These are phyloP conservation scores for Cataglyphis albicans DNA, from an alignment of 2,888 invertebrate genomes.

Conservation along the genomic window DNA sequence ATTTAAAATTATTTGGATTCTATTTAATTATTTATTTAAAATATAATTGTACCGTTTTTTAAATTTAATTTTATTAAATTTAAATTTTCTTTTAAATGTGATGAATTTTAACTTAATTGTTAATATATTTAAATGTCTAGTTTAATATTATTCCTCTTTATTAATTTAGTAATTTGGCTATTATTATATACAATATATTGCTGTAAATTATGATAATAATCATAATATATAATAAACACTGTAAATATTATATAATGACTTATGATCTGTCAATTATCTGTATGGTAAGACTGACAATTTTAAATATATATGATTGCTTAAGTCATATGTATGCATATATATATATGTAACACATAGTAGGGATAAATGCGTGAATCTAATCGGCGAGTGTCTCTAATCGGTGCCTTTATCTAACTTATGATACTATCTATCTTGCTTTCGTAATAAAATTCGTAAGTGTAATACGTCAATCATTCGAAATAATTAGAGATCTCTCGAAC, in stretches of 20 bases:
- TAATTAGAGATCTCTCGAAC: background rate
- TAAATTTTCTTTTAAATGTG: background rate
- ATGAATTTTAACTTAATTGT: too few species aligned
- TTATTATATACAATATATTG: background rate
- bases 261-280: background rate
- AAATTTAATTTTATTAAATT: background rate
- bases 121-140: too few species aligned
- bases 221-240: too few species aligned
- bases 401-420: too few species aligned
- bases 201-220: too few species aligned
- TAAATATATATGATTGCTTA: background rate
- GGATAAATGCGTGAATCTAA: background rate
- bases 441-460: background rate
- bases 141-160: background rate
- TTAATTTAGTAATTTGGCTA: background rate
- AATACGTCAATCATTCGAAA: background rate
- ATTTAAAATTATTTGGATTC: background rate
- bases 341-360: background rate
- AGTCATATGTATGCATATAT: background rate
- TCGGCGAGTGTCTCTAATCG: background rate
- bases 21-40: background rate
- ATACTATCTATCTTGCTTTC: background rate
- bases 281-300: conserved; percentile 3
- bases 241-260: too few species aligned
- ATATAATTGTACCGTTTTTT: background rate